phyloP scores from a whole-genome alignment of 2,888 invertebrate genomes.

The Rhagonycha lutea region DNA sequence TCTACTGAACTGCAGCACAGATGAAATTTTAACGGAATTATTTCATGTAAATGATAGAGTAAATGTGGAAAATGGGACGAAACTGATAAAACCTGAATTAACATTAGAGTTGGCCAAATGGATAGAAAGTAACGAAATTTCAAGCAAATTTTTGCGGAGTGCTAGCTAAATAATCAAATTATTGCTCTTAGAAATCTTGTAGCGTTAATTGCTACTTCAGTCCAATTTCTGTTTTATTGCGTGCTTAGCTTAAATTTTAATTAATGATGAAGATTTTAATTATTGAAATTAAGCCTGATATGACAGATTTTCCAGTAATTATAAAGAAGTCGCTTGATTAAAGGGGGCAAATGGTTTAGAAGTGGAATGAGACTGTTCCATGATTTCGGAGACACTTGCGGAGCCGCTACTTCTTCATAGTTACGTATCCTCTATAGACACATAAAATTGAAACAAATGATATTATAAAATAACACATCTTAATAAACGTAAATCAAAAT shows the following conservation, averaged over 20 bases:
- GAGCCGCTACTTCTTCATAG: background rate
- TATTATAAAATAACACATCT: background rate
- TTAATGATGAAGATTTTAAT: background rate
- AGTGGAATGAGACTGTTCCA: background rate
- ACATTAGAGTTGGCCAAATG: conserved; percentile 69
- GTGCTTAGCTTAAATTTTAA: background rate
- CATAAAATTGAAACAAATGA: no score
- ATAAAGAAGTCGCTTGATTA: background rate
- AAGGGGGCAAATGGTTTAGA: background rate
- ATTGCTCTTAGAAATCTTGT: background rate
- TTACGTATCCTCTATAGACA: background rate
- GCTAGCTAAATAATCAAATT: conserved; percentile 31
- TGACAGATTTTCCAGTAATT: background rate
- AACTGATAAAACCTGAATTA: conserved; percentile 62
- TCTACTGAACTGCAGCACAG: conserved; percentile 63
- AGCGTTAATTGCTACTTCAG: background rate
- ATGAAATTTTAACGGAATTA: conserved; percentile 57
- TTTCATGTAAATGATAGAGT: conserved; percentile 34
- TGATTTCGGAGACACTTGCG: background rate
- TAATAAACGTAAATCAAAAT: background rate
- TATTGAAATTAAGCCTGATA: background rate
- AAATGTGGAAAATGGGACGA: conserved; percentile 46
- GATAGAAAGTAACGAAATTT: conserved; percentile 73
- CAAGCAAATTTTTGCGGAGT: conserved; percentile 66
- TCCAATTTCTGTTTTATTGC: background rate